Conservation (phyloP, 2,888 invertebrate species). For the Apoderus coryli region DNA sequence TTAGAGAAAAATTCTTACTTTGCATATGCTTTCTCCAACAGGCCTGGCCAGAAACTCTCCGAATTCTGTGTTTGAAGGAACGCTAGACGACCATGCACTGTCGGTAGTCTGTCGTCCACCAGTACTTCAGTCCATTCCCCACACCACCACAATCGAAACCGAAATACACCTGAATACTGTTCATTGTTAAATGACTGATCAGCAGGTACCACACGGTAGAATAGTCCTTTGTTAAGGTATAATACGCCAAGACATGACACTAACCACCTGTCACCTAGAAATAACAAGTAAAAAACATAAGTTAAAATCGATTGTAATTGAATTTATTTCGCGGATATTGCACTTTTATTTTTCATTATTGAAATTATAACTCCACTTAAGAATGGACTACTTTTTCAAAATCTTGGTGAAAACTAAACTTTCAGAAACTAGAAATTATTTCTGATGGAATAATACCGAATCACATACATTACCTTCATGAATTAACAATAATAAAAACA, state of each 20-base stretch:
- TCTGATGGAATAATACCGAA: no score
- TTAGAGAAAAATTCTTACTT: conserved; percentile 63
- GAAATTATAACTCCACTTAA: no score
- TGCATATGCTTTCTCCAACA: conserved; percentile 85
- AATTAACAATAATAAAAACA: no score
- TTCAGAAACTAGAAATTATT: no score
- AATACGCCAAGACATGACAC: conserved; percentile 77
- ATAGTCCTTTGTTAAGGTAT: conserved; percentile 72
- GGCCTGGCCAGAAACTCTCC: conserved; percentile 77
- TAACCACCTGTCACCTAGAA: conserved; percentile 75
- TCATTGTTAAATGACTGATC: conserved; percentile 66
- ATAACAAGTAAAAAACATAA: neutral
- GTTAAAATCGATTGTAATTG: neutral
- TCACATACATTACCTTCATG: no score
- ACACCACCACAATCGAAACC: conserved; percentile 88
- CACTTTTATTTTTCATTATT: no score
- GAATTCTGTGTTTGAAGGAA: conserved; percentile 71
- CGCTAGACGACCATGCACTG: conserved; percentile 71
- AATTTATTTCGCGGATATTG: no score
- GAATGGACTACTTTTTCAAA: no score
- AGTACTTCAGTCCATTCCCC: conserved; percentile 85
- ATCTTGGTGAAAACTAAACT: no score
- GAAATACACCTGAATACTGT: conserved; percentile 65
- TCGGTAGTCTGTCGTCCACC: conserved; percentile 80
- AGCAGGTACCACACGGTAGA: conserved; percentile 82